phyloP scores from a whole-genome alignment of 2,888 invertebrate genomes.

The Harpalus rufipes region DNA sequence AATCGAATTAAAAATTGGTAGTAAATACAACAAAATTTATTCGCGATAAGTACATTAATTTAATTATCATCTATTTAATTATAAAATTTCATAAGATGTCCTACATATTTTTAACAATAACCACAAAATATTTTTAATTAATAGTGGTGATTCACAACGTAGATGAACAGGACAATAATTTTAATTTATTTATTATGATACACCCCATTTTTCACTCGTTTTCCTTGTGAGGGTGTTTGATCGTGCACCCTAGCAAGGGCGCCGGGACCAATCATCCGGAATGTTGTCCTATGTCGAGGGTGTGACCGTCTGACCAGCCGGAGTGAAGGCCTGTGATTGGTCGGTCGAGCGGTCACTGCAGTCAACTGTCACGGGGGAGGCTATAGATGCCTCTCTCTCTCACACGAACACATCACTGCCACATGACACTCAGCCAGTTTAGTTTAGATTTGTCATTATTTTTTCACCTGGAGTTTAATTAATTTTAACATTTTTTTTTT shows the following conservation, averaged over 20 bases:
- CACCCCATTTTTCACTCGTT: constrained; percentile 12
- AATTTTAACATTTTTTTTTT: too few species aligned
- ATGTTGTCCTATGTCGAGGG: constrained; percentile 45
- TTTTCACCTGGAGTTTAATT: too few species aligned
- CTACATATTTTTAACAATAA: too few species aligned
- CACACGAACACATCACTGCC: not conserved
- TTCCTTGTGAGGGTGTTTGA: not conserved
- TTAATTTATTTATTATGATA: not conserved
- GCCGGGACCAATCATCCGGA: constrained; percentile 61
- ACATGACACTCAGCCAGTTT: not conserved
- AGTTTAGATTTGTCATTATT: not conserved
- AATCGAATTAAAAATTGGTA: too few species aligned
- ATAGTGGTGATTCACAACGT: too few species aligned
- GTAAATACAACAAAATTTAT: too few species aligned
- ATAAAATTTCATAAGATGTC: too few species aligned
- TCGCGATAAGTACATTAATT: too few species aligned
- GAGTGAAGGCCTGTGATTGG: constrained; percentile 45
- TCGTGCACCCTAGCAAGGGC: constrained; percentile 23
- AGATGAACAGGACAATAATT: not conserved
- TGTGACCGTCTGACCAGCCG: constrained; percentile 53
- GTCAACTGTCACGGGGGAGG: constrained; percentile 46
- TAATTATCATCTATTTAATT: too few species aligned
- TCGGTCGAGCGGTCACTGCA: constrained; percentile 61
- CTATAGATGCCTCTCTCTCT: not conserved
- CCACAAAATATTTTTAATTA: too few species aligned